phyloP scores from a whole-genome alignment of 2,113 vertebrate species.

The Ceyx margarethae region DNA sequence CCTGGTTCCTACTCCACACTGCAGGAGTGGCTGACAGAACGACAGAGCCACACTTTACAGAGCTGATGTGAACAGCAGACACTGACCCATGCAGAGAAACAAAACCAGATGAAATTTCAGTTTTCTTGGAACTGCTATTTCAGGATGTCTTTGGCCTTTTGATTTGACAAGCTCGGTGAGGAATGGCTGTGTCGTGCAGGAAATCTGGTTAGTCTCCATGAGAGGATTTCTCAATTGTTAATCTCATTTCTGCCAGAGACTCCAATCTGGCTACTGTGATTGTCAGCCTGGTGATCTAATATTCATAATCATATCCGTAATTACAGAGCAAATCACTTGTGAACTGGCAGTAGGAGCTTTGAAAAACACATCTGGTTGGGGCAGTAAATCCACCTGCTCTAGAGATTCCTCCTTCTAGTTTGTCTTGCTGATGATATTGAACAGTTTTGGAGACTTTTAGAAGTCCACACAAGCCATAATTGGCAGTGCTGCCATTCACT shows the following conservation, averaged over 20 bases:
- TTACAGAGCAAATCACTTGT: conserved; percentile 46
- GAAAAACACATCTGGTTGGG: conserved; percentile 16
- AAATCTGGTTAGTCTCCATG: conserved; percentile 50
- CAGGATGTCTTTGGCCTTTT: conserved; percentile 16
- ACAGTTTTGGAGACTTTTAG: neutral
- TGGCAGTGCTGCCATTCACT: neutral
- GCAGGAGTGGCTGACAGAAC: neutral
- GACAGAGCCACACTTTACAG: neutral
- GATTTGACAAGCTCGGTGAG: neutral
- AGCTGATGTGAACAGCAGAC: neutral
- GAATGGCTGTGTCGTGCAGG: conserved; percentile 6
- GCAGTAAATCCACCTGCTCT: neutral
- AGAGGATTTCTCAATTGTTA: conserved; percentile 48
- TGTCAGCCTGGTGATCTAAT: conserved; percentile 60
- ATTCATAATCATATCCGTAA: conserved; percentile 49
- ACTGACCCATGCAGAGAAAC: neutral
- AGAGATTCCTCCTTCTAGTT: neutral
- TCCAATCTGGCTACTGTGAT: conserved; percentile 37
- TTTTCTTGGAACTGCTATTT: conserved; percentile 13
- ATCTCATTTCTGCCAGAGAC: conserved; percentile 64
- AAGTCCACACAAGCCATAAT: neutral
- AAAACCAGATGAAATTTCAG: neutral
- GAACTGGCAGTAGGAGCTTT: neutral
- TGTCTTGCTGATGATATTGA: neutral
- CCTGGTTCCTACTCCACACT: neutral